Percentiles rank a stretch among this genome's conserved stretches.
Evolutionary conservation across 1,140 invertebrate genomes (phyloP).

Genomic region (Drosophila guanche): DNA sequence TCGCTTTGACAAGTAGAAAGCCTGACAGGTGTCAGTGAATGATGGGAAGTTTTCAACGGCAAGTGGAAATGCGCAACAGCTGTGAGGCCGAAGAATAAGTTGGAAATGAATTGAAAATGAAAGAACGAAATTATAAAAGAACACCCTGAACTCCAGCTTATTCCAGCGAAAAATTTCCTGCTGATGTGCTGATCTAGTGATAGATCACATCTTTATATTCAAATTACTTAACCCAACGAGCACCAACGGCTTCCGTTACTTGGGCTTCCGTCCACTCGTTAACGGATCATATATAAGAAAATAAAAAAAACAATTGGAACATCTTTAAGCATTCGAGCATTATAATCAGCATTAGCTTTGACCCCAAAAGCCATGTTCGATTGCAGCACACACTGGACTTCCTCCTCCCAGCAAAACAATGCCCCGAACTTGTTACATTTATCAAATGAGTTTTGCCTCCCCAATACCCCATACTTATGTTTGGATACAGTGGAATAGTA

Average conservation of each 20-base stretch:
- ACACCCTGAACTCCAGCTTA: no score
- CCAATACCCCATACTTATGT: conserved; percentile 34
- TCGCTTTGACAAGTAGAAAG: conserved; percentile 44
- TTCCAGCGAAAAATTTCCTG: no score
- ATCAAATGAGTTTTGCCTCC: conserved; percentile 51
- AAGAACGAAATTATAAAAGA: background rate
- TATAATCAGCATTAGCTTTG: conserved; percentile 68
- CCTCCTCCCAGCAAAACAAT: conserved; percentile 26
- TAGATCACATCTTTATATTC: background rate
- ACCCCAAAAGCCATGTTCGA: conserved; percentile 53
- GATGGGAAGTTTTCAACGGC: conserved; percentile 41
- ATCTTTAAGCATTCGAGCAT: conserved; percentile 7
- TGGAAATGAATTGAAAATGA: background rate
- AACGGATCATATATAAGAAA: conserved; percentile 54
- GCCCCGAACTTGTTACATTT: conserved; percentile 58
- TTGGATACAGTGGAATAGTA: background rate
- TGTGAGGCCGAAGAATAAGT: conserved; percentile 1
- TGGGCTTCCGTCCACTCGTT: conserved; percentile 4
- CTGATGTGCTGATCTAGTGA: no score
- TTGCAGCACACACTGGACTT: conserved; percentile 56
- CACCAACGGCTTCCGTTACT: background rate
- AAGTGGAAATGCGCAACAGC: conserved; percentile 41
- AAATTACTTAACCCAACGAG: background rate
- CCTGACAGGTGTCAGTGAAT: conserved; percentile 43
- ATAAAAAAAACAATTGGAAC: conserved; percentile 33